These are phyloP conservation scores for Crotophaga sulcirostris DNA, from an alignment of 2,113 vertebrate genomes.

Conservation along the genomic window DNA sequence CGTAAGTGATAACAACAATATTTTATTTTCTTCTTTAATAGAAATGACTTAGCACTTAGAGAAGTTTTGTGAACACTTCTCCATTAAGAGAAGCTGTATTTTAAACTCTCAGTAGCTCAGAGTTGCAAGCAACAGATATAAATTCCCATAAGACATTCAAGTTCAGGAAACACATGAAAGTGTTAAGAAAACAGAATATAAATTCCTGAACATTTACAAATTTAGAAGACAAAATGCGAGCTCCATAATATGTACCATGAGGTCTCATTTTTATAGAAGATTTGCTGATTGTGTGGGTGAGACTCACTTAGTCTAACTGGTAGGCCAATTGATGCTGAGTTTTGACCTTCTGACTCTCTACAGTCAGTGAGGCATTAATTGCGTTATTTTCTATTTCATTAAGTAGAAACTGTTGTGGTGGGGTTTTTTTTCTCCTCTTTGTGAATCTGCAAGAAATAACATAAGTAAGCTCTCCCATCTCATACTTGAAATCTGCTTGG, in stretches of 20 bases:
- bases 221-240: neutral
- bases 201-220: neutral
- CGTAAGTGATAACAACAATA: neutral
- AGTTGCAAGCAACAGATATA: neutral
- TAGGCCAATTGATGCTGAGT: neutral
- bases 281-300: neutral
- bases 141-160: neutral
- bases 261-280: neutral
- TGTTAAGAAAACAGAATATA: neutral
- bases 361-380: neutral
- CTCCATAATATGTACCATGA: neutral
- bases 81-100: neutral
- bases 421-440: neutral
- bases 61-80: neutral
- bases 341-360: neutral
- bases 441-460: neutral
- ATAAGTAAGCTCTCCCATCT: neutral
- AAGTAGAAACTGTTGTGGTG: neutral
- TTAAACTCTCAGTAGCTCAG: neutral
- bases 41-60: neutral
- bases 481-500: neutral
- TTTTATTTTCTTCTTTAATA: conserved; percentile 23
- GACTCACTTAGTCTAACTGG: neutral
- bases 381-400: neutral
- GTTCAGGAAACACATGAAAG: neutral